Evolutionary conservation across 2,888 invertebrate species (phyloP).

Genomic region (Oscheius myriophilus): DNA sequence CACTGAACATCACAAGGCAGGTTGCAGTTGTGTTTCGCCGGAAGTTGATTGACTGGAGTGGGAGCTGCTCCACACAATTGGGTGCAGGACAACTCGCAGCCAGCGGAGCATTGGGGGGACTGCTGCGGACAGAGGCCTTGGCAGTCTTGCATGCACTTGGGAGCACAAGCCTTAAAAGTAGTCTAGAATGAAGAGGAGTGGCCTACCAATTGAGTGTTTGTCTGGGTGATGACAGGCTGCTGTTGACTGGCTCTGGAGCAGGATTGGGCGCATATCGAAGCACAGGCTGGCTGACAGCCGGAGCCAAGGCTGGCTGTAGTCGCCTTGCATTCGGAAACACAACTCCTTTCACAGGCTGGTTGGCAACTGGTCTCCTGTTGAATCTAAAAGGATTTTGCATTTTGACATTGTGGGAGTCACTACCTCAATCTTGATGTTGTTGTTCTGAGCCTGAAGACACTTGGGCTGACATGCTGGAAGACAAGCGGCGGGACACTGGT

Average conservation of each 20-base stretch:
- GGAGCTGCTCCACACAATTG: constrained; percentile 51
- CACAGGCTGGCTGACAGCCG: constrained; percentile 46
- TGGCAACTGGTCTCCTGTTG: constrained; percentile 35
- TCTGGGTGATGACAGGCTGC: not conserved
- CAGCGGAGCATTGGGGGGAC: constrained; percentile 44
- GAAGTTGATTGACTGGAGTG: constrained; percentile 42
- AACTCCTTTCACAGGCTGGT: constrained; percentile 43
- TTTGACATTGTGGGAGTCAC: no score
- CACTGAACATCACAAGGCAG: constrained; percentile 51
- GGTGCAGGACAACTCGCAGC: constrained; percentile 42
- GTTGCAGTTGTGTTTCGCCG: constrained; percentile 48
- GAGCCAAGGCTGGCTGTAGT: constrained; percentile 22
- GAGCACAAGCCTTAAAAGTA: constrained; percentile 41
- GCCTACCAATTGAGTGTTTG: not conserved
- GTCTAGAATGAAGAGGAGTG: not conserved
- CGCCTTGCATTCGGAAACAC: constrained; percentile 37
- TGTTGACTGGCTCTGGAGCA: constrained; percentile 26
- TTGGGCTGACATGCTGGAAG: constrained; percentile 46
- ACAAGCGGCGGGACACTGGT: constrained; percentile 30
- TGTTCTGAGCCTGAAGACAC: constrained; percentile 33
- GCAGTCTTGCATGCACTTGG: constrained; percentile 52
- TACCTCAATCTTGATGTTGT: constrained; percentile 35
- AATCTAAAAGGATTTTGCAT: no score
- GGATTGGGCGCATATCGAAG: constrained; percentile 42
- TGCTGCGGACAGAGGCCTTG: constrained; percentile 44